A percentile compares a stretch with the other conserved stretches of the same genome.
These are phyloP conservation scores for Solenopsis invicta DNA, from an alignment of 1,140 invertebrate species.

Conservation along the genomic window DNA sequence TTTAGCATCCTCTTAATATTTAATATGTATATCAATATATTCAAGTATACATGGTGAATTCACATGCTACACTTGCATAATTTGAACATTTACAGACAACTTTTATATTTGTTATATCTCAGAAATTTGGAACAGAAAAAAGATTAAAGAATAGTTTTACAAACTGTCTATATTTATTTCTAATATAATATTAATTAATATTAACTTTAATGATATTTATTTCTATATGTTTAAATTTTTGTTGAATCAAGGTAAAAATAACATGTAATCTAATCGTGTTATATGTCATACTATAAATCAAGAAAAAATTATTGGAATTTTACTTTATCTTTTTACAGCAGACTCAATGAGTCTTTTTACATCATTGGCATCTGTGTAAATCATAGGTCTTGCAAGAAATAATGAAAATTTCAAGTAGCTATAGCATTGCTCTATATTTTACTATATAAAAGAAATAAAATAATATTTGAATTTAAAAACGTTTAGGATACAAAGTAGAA, in stretches of 20 bases:
- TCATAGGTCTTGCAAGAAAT: too few relatives aligned
- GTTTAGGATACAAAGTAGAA: too few relatives aligned
- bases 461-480: too few relatives aligned
- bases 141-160: not conserved
- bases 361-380: not conserved
- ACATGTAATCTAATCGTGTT: not conserved
- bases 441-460: too few relatives aligned
- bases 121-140: not conserved
- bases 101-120: not conserved
- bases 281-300: not conserved
- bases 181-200: not conserved
- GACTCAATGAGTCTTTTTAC: not conserved
- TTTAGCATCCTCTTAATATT: not conserved
- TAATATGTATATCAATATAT: not conserved
- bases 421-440: too few relatives aligned
- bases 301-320: not conserved
- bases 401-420: too few relatives aligned
- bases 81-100: not conserved
- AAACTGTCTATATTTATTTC: not conserved
- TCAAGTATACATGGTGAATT: not conserved
- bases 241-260: constrained; percentile 1
- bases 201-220: not conserved
- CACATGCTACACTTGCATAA: not conserved
- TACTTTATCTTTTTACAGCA: not conserved
- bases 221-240: not conserved